phyloP scores from a whole-genome alignment of 2,797 vertebrate genomes.

The Decapterus maruadsi region DNA sequence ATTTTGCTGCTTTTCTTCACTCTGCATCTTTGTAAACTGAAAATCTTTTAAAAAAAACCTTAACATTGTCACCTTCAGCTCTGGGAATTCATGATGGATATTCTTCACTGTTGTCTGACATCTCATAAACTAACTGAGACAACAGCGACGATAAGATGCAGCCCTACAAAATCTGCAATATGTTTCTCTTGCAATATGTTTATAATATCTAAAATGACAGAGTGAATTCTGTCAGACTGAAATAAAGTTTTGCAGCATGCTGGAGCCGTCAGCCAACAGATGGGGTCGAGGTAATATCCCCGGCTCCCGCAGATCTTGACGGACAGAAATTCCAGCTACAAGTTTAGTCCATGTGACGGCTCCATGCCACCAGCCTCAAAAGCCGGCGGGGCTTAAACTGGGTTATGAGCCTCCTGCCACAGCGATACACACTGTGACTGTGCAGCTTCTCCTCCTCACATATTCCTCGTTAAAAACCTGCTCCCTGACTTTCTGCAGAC shows the following conservation, averaged over 20 bases:
- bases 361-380: conserved; percentile 46
- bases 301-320: conserved; percentile 46
- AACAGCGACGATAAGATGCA: too few relatives aligned
- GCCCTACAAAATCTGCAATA: not conserved
- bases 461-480: conserved; percentile 54
- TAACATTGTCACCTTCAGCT: not conserved
- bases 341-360: conserved; percentile 52
- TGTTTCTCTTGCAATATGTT: too few relatives aligned
- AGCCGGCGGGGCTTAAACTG: conserved; percentile 56
- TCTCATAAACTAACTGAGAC: too few relatives aligned
- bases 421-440: conserved; percentile 16
- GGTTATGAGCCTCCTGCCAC: conserved; percentile 38
- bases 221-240: conserved; percentile 9
- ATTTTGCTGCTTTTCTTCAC: not conserved
- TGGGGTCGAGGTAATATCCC: conserved; percentile 10
- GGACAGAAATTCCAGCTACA: conserved; percentile 44
- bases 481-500: conserved; percentile 54
- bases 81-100: too few relatives aligned
- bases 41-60: not conserved
- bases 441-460: conserved; percentile 25
- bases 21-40: not conserved
- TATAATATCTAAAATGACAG: not conserved
- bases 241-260: conserved; percentile 17
- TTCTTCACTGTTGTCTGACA: too few relatives aligned
- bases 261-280: conserved; percentile 33